phyloP scores from a whole-genome alignment of 1,140 invertebrate species.

The Aphelenchoides besseyi region DNA sequence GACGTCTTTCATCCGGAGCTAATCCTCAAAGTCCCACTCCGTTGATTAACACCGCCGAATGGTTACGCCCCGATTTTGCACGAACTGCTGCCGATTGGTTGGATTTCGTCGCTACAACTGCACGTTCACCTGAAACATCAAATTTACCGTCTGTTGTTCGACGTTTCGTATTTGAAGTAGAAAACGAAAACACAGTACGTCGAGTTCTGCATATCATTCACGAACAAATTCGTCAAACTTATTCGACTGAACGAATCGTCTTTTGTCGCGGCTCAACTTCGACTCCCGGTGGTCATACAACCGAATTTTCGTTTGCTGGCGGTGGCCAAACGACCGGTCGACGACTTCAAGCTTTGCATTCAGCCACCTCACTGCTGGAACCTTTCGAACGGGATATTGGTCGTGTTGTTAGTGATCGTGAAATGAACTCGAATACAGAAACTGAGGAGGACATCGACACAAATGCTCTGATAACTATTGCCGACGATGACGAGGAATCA shows the following conservation, averaged over 20 bases:
- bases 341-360: constrained; percentile 33
- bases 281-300: not conserved
- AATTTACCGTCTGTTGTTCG: not conserved
- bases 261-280: constrained; percentile 1
- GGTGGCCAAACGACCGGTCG: constrained; percentile 5
- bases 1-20: not conserved
- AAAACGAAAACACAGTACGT: not conserved
- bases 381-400: constrained; percentile 30
- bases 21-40: not conserved
- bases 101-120: constrained; percentile 19
- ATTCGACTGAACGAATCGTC: not conserved
- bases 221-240: not conserved
- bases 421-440: too few relatives aligned
- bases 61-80: constrained; percentile 34
- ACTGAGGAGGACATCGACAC: not conserved
- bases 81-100: constrained; percentile 42
- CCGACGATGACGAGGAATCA: constrained; percentile 39
- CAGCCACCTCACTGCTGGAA: constrained; percentile 37
- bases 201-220: not conserved
- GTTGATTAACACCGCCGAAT: constrained; percentile 16
- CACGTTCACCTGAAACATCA: not conserved
- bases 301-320: not conserved
- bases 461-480: constrained; percentile 39
- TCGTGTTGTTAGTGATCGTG: not conserved
- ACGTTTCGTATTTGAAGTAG: not conserved